Conservation (phyloP, 2,888 invertebrate genomes). For the Eilema caniola region DNA sequence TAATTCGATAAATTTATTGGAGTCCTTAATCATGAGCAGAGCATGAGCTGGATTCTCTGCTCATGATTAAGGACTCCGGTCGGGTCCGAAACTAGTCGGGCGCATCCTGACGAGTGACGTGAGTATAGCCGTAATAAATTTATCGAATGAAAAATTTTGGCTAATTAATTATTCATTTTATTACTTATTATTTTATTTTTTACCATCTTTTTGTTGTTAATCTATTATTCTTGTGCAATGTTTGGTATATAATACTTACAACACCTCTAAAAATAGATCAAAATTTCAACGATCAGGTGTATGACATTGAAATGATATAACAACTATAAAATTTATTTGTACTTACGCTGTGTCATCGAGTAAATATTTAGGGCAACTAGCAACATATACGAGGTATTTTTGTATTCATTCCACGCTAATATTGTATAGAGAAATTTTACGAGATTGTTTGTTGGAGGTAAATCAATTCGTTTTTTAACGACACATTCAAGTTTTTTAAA, state of each 20-base stretch:
- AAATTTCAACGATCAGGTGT: conserved; percentile 6
- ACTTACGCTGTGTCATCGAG: conserved; percentile 19
- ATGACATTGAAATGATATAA: conserved; percentile 27
- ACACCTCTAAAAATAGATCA: conserved; percentile 10
- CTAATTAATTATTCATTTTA: too few relatives aligned
- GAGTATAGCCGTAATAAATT: too few relatives aligned
- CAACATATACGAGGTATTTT: conserved; percentile 36
- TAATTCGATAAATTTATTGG: too few relatives aligned
- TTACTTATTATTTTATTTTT: too few relatives aligned
- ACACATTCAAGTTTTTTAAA: conserved; percentile 20
- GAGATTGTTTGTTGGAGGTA: conserved; percentile 42
- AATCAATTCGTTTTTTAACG: conserved; percentile 44
- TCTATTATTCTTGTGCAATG: too few relatives aligned
- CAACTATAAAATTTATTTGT: conserved; percentile 18
- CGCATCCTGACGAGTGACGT: too few relatives aligned
- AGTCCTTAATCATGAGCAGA: too few relatives aligned
- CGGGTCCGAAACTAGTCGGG: too few relatives aligned
- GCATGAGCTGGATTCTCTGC: too few relatives aligned
- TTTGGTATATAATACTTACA: background rate
- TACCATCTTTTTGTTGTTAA: too few relatives aligned
- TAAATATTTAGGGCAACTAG: conserved; percentile 40
- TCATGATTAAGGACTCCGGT: too few relatives aligned
- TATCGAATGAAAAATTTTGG: too few relatives aligned
- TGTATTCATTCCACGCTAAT: conserved; percentile 33
- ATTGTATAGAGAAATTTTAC: conserved; percentile 39